phyloP scores from a whole-genome alignment of 92 coral and sea anemone genomes.

The Porites divaricata region DNA sequence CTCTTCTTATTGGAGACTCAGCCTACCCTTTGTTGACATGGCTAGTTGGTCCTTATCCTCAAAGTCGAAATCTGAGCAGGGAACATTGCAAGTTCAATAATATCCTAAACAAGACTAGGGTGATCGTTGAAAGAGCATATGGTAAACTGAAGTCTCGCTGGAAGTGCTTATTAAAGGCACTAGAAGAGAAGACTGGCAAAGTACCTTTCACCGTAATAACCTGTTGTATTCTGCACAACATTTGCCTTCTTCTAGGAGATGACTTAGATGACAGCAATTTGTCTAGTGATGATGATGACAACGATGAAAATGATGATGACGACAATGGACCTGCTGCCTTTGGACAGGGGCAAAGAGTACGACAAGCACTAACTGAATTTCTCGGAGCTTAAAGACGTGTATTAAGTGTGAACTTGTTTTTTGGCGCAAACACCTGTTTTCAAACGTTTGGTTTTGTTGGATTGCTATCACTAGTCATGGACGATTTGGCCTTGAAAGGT shows the following conservation, averaged over 20 bases:
- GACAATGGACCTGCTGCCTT: neutral
- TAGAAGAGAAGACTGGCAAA: slow-evolving; percentile 30
- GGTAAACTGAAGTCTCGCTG: slow-evolving; percentile 38
- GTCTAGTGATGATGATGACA: slow-evolving; percentile 14
- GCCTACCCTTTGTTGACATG: slow-evolving; percentile 44
- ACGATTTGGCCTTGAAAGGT: too few species aligned
- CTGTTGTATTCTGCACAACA: slow-evolving; percentile 32
- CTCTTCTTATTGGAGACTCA: slow-evolving; percentile 44
- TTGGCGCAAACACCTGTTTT: too few species aligned
- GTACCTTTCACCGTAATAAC: slow-evolving; percentile 40
- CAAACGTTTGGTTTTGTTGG: too few species aligned
- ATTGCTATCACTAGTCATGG: too few species aligned
- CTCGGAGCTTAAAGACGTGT: too few species aligned
- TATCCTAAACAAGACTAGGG: slow-evolving; percentile 21
- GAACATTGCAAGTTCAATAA: slow-evolving; percentile 25
- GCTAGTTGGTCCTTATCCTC: slow-evolving; percentile 50
- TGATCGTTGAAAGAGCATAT: slow-evolving; percentile 40
- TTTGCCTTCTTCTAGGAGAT: slow-evolving; percentile 20
- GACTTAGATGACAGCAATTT: slow-evolving; percentile 20
- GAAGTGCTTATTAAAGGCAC: slow-evolving; percentile 25
- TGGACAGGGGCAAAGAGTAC: too few species aligned
- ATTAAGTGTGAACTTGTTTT: too few species aligned
- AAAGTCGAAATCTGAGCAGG: slow-evolving; percentile 24
- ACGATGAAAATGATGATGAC: slow-evolving; percentile 13
- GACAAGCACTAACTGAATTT: too few species aligned